Percentiles rank a stretch among this genome's conserved stretches.
Conservation (phyloP, 2,797 vertebrate species). For the Poecilia gillii region DNA sequence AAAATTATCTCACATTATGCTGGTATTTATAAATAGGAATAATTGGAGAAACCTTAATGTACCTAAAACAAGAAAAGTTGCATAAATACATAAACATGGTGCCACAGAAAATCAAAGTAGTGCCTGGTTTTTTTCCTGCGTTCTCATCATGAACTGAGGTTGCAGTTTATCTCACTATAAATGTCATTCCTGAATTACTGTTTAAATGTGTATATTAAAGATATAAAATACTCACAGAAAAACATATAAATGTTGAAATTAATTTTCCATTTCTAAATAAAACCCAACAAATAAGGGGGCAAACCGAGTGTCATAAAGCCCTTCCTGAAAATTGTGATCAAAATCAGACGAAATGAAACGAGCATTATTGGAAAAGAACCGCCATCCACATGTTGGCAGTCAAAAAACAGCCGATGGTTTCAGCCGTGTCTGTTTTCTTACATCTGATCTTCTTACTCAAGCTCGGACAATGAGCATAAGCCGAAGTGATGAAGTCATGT, state of each 20-base stretch:
- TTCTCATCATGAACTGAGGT: not conserved
- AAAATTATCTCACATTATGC: too few species aligned
- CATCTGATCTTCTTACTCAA: not conserved
- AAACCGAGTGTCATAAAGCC: not conserved
- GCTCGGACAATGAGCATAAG: not conserved
- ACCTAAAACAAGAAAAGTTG: not conserved
- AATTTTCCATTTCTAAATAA: not conserved
- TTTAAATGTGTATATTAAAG: not conserved
- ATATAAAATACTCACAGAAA: not conserved
- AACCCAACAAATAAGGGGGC: not conserved
- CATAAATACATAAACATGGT: not conserved
- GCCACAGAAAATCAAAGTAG: not conserved
- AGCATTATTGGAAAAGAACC: not conserved
- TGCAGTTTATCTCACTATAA: too few species aligned
- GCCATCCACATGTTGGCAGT: not conserved
- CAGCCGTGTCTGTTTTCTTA: not conserved
- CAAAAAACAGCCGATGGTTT: not conserved
- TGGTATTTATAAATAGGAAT: not conserved
- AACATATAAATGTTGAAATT: not conserved
- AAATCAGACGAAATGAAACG: not conserved
- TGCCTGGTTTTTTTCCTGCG: not conserved
- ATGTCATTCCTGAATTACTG: not conserved
- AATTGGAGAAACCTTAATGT: not conserved
- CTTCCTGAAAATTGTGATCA: not conserved
- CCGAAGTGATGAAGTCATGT: not conserved